phyloP scores from a whole-genome alignment of 1,140 invertebrate species.

The Eupeodes corollae region DNA sequence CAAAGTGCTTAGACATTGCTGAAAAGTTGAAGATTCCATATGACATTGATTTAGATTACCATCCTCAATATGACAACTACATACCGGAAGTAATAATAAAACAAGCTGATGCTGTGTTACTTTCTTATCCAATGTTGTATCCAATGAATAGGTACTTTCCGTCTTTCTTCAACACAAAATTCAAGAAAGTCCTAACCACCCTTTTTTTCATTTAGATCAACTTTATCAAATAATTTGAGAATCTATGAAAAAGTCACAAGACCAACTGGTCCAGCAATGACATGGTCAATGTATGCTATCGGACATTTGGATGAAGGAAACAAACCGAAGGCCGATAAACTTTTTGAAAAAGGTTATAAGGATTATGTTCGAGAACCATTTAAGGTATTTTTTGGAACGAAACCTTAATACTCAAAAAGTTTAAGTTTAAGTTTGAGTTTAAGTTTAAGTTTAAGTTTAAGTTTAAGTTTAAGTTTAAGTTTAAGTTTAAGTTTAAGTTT shows the following conservation, averaged over 20 bases:
- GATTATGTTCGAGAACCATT: conserved; percentile 44
- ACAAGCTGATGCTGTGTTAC: conserved; percentile 44
- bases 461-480: too few relatives aligned
- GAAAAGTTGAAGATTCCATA: conserved; percentile 40
- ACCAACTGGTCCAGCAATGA: conserved; percentile 44
- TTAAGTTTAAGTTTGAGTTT: background rate
- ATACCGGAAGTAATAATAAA: conserved; percentile 38
- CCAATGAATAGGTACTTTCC: conserved; percentile 34
- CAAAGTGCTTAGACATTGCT: conserved; percentile 39
- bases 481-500: too few relatives aligned
- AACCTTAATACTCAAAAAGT: too few relatives aligned
- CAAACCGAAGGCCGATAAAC: conserved; percentile 26
- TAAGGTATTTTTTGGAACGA: conserved; percentile 32
- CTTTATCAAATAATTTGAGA: conserved; percentile 41
- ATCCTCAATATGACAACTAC: conserved; percentile 44
- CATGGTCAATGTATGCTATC: conserved; percentile 46
- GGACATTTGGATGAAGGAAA: conserved; percentile 38
- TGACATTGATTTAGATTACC: conserved; percentile 39
- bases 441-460: too few relatives aligned
- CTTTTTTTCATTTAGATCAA: conserved; percentile 7
- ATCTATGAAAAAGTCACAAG: conserved; percentile 44
- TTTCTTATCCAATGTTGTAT: conserved; percentile 44
- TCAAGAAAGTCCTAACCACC: background rate
- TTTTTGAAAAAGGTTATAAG: conserved; percentile 42
- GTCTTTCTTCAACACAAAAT: background rate